Percentiles rank a stretch among this genome's conserved stretches.
These are phyloP conservation scores for Corythornis cristatus DNA, from an alignment of 2,113 vertebrate species.

Conservation along the genomic window DNA sequence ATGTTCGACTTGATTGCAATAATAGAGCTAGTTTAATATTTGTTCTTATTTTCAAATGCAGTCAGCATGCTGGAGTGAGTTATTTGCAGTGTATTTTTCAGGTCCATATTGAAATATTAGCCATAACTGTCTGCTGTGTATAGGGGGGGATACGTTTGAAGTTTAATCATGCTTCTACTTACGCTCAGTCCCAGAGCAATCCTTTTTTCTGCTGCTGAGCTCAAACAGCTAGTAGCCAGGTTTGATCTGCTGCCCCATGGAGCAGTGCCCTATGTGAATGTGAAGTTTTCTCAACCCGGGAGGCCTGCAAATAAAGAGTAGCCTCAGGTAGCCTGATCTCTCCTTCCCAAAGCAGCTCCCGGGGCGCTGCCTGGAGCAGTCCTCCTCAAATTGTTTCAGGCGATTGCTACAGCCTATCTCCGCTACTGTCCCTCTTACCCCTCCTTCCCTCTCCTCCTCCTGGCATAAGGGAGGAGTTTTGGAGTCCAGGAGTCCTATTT, in stretches of 20 bases:
- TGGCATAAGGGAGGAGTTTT: slow-evolving; percentile 73
- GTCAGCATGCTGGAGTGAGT: slow-evolving; percentile 43
- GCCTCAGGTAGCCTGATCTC: slow-evolving; percentile 71
- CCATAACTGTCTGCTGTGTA: slow-evolving; percentile 72
- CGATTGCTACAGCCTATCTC: slow-evolving; percentile 63
- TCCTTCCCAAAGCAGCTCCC: slow-evolving; percentile 76
- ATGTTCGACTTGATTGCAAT: slow-evolving; percentile 5
- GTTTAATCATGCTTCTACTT: slow-evolving; percentile 83
- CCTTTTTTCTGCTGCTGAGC: slow-evolving; percentile 88
- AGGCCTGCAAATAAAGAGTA: slow-evolving; percentile 78
- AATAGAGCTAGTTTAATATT: slow-evolving; percentile 14
- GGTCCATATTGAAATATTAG: slow-evolving; percentile 72
- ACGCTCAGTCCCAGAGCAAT: slow-evolving; percentile 81
- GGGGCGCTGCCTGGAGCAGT: slow-evolving; percentile 76
- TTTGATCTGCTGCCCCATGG: slow-evolving; percentile 90
- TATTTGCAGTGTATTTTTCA: slow-evolving; percentile 72
- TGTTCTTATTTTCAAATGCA: slow-evolving; percentile 33
- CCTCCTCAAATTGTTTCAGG: slow-evolving; percentile 76
- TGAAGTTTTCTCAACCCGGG: slow-evolving; percentile 77
- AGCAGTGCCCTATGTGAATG: slow-evolving; percentile 83
- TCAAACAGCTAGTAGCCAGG: slow-evolving; percentile 85
- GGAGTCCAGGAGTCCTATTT: slow-evolving; percentile 78
- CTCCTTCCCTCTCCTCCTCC: slow-evolving; percentile 55
- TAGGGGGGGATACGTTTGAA: slow-evolving; percentile 77
- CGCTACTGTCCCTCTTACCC: slow-evolving; percentile 16